Conservation (phyloP, 2,888 invertebrate species). For the Carpatolechia fugitivella region DNA sequence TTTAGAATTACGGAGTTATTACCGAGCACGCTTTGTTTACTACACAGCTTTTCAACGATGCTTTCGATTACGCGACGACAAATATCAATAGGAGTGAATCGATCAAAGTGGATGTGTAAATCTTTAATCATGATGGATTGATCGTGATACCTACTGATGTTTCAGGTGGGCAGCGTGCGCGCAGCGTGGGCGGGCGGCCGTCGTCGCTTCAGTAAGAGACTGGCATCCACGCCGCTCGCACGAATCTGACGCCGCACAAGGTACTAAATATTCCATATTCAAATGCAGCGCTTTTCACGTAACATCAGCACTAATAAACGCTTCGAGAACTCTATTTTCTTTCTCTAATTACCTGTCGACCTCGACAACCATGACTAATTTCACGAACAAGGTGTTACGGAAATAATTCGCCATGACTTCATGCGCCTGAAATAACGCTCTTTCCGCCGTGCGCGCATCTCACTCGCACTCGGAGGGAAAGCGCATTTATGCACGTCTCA, state of each 20-base stretch:
- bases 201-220: slow-evolving; percentile 66
- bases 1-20: not conserved
- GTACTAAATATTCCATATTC: slow-evolving; percentile 46
- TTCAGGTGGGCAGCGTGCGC: slow-evolving; percentile 61
- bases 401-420: slow-evolving; percentile 70
- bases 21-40: too few species aligned
- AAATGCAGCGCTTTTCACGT: slow-evolving; percentile 38
- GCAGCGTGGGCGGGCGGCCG: slow-evolving; percentile 49
- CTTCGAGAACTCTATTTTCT: slow-evolving; percentile 50
- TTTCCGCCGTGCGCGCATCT: slow-evolving; percentile 29
- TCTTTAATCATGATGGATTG: slow-evolving; percentile 34
- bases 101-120: slow-evolving; percentile 7
- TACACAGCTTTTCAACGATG: not conserved
- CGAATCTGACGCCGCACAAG: slow-evolving; percentile 76
- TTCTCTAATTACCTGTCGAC: slow-evolving; percentile 59
- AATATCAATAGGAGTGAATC: not conserved
- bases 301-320: slow-evolving; percentile 71
- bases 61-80: too few species aligned
- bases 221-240: slow-evolving; percentile 75
- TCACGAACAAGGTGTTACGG: slow-evolving; percentile 59
- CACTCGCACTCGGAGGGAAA: not conserved
- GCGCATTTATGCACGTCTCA: not conserved
- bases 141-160: slow-evolving; percentile 53
- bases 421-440: slow-evolving; percentile 66
- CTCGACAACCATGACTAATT: slow-evolving; percentile 66